A percentile compares a stretch with the other conserved stretches of the same genome.
Conservation (phyloP, 2,888 invertebrate species). For the Scaptomyza parva region DNA sequence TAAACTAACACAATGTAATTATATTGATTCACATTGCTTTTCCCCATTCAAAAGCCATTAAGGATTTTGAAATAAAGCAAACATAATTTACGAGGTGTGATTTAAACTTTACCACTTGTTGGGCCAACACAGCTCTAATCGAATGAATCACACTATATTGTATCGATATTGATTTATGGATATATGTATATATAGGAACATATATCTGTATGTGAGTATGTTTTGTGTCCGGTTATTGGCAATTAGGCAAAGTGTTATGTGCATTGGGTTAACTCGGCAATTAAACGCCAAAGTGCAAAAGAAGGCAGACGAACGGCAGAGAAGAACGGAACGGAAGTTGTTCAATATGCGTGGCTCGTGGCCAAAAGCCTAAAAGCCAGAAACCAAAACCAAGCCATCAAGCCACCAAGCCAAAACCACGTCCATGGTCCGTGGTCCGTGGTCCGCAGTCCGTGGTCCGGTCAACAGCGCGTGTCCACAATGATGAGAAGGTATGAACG, state of each 20-base stretch:
- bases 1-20: too few relatives aligned
- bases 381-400: too few relatives aligned
- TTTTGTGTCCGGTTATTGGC: slow-evolving; percentile 39
- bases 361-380: too few relatives aligned
- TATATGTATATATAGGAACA: not conserved
- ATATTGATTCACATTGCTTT: too few relatives aligned
- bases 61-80: too few relatives aligned
- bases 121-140: not conserved
- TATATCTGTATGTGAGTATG: not conserved
- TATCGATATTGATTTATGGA: not conserved
- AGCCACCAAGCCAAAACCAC: too few relatives aligned
- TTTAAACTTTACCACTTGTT: not conserved
- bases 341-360: slow-evolving; percentile 71
- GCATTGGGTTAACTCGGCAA: slow-evolving; percentile 72
- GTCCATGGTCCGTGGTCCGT: slow-evolving; percentile 17
- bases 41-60: too few relatives aligned
- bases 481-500: slow-evolving; percentile 64
- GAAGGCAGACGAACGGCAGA: too few relatives aligned
- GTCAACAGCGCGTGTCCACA: slow-evolving; percentile 50
- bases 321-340: slow-evolving; percentile 73
- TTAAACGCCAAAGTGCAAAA: slow-evolving; percentile 53
- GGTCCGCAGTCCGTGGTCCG: slow-evolving; percentile 15
- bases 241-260: slow-evolving; percentile 72
- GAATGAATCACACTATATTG: not conserved
- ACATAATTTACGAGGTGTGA: not conserved